Evolutionary conservation across 2,888 invertebrate species (phyloP).

Genomic region (Brenthis hecate): DNA sequence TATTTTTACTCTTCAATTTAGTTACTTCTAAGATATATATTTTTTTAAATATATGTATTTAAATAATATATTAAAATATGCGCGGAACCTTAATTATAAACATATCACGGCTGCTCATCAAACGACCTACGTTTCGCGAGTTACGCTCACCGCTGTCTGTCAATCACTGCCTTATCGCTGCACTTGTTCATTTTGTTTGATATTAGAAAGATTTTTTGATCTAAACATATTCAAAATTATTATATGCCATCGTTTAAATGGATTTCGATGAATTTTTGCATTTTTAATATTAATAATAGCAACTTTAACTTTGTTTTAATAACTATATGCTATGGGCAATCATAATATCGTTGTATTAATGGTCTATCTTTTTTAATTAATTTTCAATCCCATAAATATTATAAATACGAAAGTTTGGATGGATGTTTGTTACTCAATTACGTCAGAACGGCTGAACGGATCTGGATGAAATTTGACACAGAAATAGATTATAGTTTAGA

Average conservation of each 20-base stretch:
- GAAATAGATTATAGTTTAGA: too few relatives aligned
- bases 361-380: too few relatives aligned
- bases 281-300: background rate
- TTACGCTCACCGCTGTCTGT: constrained; percentile 71
- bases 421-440: too few relatives aligned
- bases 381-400: too few relatives aligned
- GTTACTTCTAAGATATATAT: too few relatives aligned
- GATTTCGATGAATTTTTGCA: constrained; percentile 15
- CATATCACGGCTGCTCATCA: constrained; percentile 14
- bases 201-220: constrained; percentile 18
- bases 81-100: constrained; percentile 54
- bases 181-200: constrained; percentile 11
- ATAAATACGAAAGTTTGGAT: too few relatives aligned
- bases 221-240: constrained; percentile 7
- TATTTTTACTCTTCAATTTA: too few relatives aligned
- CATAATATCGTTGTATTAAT: too few relatives aligned
- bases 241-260: constrained; percentile 2
- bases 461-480: too few relatives aligned
- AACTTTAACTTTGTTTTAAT: background rate
- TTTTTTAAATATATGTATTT: too few relatives aligned
- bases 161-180: constrained; percentile 55
- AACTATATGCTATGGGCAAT: too few relatives aligned
- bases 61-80: background rate
- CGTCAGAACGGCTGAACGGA: too few relatives aligned
- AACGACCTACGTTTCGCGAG: constrained; percentile 68